These are phyloP conservation scores for Thera britannica DNA, from an alignment of 2,888 invertebrate genomes.

Conservation along the genomic window DNA sequence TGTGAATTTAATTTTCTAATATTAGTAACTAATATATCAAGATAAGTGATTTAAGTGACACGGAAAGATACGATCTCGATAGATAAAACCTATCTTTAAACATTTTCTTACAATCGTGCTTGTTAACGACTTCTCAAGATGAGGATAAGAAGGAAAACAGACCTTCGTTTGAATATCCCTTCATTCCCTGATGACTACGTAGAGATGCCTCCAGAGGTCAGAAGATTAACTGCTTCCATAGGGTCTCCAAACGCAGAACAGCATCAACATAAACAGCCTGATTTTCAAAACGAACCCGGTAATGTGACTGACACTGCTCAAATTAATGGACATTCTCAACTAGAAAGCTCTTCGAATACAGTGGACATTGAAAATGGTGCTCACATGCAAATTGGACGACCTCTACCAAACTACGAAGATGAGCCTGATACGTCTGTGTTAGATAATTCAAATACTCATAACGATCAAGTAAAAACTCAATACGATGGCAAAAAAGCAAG, in stretches of 20 bases:
- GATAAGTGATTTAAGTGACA: constrained; percentile 29
- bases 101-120: neutral
- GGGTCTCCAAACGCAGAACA: constrained; percentile 13
- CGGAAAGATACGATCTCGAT: neutral
- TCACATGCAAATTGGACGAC: constrained; percentile 8
- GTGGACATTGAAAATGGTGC: neutral
- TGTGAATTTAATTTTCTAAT: constrained; percentile 12
- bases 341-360: constrained; percentile 1
- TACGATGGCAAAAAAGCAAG: neutral
- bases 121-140: constrained; percentile 45
- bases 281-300: constrained; percentile 9
- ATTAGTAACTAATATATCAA: constrained; percentile 29
- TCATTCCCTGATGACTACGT: constrained; percentile 73
- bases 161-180: constrained; percentile 68
- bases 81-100: constrained; percentile 22
- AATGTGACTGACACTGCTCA: neutral
- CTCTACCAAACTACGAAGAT: constrained; percentile 19
- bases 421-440: neutral
- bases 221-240: constrained; percentile 47
- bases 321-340: neutral
- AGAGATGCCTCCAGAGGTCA: constrained; percentile 69
- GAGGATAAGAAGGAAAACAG: constrained; percentile 70
- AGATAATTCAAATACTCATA: constrained; percentile 7
- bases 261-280: constrained; percentile 9
- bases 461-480: neutral